These are phyloP conservation scores for Lobophora halterata DNA, from an alignment of 2,888 invertebrate species.

Conservation along the genomic window DNA sequence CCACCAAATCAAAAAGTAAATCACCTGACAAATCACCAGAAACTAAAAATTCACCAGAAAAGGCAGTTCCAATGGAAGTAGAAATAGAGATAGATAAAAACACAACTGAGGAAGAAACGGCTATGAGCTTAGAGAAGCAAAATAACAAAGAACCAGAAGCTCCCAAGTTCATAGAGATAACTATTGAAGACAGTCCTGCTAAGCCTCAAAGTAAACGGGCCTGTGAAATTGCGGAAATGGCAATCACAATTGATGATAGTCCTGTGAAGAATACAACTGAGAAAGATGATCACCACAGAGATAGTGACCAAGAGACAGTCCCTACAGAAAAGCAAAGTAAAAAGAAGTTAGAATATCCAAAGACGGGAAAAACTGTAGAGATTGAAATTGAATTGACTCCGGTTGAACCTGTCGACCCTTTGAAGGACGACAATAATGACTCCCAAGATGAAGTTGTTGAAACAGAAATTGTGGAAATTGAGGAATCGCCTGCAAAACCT, in stretches of 20 bases:
- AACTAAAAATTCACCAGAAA: slow-evolving; percentile 25
- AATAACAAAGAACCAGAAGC: slow-evolving; percentile 63
- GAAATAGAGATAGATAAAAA: background rate
- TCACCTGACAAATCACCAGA: slow-evolving; percentile 1
- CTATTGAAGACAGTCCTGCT: slow-evolving; percentile 70
- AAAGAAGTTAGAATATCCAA: slow-evolving; percentile 63
- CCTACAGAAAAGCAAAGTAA: slow-evolving; percentile 48
- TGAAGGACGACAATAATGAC: slow-evolving; percentile 11
- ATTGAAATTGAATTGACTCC: slow-evolving; percentile 48
- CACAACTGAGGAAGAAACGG: background rate
- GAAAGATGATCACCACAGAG: slow-evolving; percentile 30
- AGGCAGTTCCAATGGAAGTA: no score
- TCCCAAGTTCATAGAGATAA: slow-evolving; percentile 58
- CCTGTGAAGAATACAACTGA: slow-evolving; percentile 47
- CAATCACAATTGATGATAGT: slow-evolving; percentile 70
- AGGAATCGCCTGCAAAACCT: slow-evolving; percentile 39
- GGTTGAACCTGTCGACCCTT: slow-evolving; percentile 1
- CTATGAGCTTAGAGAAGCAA: slow-evolving; percentile 28
- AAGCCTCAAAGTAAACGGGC: slow-evolving; percentile 46
- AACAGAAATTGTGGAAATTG: slow-evolving; percentile 37
- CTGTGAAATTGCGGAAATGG: slow-evolving; percentile 46
- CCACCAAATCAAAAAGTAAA: background rate
- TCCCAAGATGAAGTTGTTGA: slow-evolving; percentile 15
- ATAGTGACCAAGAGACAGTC: slow-evolving; percentile 40
- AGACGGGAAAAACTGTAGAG: slow-evolving; percentile 44